Percentiles rank a stretch among this genome's conserved stretches.
Evolutionary conservation across 2,113 vertebrate species (phyloP).

Genomic region (Neopipo cinnamomea): DNA sequence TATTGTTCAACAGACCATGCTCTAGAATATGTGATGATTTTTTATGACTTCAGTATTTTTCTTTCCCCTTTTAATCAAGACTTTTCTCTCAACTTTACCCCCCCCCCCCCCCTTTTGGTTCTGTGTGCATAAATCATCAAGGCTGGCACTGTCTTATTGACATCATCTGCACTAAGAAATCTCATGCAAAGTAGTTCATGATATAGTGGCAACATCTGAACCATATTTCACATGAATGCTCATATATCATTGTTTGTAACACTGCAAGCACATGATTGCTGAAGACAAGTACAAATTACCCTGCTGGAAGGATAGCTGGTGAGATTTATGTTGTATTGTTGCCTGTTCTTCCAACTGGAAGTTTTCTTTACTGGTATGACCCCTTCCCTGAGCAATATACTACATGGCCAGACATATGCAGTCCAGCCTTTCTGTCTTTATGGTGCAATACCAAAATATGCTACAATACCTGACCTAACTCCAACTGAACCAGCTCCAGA

Average conservation of each 20-base stretch:
- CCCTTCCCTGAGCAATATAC: not conserved
- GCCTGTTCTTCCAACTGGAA: not conserved
- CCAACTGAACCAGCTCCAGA: constrained; percentile 55
- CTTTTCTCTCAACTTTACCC: not conserved
- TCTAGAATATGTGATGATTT: not conserved
- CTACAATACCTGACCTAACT: constrained; percentile 40
- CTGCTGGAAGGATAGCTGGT: not conserved
- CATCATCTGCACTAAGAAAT: not conserved
- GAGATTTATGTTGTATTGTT: not conserved
- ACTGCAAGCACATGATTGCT: not conserved
- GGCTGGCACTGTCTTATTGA: not conserved
- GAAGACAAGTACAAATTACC: constrained; percentile 15
- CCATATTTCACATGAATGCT: not conserved
- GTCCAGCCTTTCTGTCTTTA: not conserved
- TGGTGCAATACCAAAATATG: constrained; percentile 27
- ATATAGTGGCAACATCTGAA: constrained; percentile 7
- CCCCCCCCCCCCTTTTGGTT: not conserved
- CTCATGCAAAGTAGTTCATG: not conserved
- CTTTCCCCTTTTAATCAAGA: not conserved
- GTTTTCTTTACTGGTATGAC: not conserved
- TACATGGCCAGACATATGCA: constrained; percentile 24
- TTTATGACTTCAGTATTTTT: not conserved
- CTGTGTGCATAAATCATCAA: not conserved
- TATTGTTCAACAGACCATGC: not conserved
- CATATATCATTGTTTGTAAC: not conserved